A percentile compares a stretch with the other conserved stretches of the same genome.
phyloP scores from a whole-genome alignment of 2,888 invertebrate species.

The Agrochola litura region DNA sequence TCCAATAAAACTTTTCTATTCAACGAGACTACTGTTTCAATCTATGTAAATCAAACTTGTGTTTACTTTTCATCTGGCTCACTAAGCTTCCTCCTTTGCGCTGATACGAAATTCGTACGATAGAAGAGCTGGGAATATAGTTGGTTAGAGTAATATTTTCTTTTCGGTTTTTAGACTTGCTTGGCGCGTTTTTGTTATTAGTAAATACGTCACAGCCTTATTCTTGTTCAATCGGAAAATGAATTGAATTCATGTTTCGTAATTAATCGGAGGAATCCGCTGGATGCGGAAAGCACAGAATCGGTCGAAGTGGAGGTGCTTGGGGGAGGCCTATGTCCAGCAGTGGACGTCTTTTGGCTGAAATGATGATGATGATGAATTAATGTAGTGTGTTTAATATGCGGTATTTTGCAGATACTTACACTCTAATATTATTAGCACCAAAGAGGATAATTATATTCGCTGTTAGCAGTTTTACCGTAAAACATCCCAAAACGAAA shows the following conservation, averaged over 20 bases:
- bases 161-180: conserved; percentile 1
- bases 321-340: no score
- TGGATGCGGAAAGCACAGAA: no score
- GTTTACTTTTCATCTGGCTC: conserved; percentile 77
- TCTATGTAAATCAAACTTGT: conserved; percentile 77
- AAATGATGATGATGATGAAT: no score
- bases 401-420: not conserved
- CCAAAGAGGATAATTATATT: not conserved
- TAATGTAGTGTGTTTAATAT: not conserved
- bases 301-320: no score
- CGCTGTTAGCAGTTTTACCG: not conserved
- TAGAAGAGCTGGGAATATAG: conserved; percentile 14
- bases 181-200: not conserved
- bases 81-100: conserved; percentile 62
- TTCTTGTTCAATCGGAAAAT: not conserved
- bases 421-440: not conserved
- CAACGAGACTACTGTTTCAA: conserved; percentile 74
- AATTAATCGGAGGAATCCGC: no score
- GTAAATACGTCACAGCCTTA: not conserved
- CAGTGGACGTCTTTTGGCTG: no score
- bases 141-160: conserved; percentile 23
- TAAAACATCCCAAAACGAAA: not conserved
- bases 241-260: no score
- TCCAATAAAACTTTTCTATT: conserved; percentile 78
- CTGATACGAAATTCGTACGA: conserved; percentile 42